Evolutionary conservation across 1,140 invertebrate genomes (phyloP).

Genomic region (Scaptodrosophila lebanonensis): DNA sequence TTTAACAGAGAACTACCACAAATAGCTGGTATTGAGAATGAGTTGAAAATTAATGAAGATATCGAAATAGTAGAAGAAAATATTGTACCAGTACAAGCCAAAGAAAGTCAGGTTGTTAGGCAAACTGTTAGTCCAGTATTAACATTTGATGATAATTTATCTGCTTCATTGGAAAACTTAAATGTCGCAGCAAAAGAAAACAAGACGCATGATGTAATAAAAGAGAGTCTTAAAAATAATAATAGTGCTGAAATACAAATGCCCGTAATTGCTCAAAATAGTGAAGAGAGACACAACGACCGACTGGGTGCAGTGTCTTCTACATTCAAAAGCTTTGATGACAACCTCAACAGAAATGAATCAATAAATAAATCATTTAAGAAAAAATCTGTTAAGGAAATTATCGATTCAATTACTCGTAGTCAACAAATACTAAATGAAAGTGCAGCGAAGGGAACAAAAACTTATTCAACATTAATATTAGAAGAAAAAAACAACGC

Average conservation of each 20-base stretch:
- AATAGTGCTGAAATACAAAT: constrained; percentile 1
- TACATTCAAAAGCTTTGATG: too few relatives aligned
- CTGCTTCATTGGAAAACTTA: neutral
- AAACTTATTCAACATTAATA: constrained; percentile 34
- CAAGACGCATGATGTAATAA: neutral
- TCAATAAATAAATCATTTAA: constrained; percentile 21
- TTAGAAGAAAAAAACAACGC: constrained; percentile 25
- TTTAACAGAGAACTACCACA: too few relatives aligned
- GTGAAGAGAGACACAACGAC: neutral
- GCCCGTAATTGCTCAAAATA: constrained; percentile 17
- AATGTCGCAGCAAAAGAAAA: neutral
- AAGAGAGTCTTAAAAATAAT: constrained; percentile 1
- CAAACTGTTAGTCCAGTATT: too few relatives aligned
- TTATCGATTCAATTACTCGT: constrained; percentile 75
- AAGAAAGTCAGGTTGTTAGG: neutral
- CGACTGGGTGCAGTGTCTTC: too few relatives aligned
- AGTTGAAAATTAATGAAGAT: too few relatives aligned
- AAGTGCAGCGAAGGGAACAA: constrained; percentile 56
- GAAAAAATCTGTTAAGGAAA: constrained; percentile 68
- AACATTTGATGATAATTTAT: constrained; percentile 5
- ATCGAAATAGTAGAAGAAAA: too few relatives aligned
- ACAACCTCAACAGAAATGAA: too few relatives aligned
- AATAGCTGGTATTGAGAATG: too few relatives aligned
- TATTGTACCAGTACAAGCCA: neutral
- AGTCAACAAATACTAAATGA: constrained; percentile 70